Conservation (phyloP, 2,888 invertebrate species). For the Cerastis rubricosa region DNA sequence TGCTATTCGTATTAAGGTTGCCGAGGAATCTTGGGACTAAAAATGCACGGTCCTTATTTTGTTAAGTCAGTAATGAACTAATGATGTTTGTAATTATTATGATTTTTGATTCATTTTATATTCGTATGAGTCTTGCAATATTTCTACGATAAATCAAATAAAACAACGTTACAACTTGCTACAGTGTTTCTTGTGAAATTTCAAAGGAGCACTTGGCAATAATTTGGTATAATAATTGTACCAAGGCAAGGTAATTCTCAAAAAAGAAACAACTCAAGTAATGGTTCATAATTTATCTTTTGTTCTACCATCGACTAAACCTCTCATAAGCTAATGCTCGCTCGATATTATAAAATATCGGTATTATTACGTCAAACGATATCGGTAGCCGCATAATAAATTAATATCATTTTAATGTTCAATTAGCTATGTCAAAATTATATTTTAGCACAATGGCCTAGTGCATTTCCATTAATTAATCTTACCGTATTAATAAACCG, state of each 20-base stretch:
- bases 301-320: conserved; percentile 17
- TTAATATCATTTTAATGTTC: conserved; percentile 65
- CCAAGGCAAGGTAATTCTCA: background rate
- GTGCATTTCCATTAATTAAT: conserved; percentile 85
- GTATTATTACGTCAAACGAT: conserved; percentile 42
- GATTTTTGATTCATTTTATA: background rate
- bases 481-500: conserved; percentile 85
- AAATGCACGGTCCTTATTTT: conserved; percentile 7
- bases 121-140: background rate
- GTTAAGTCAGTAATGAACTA: conserved; percentile 8
- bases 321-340: conserved; percentile 4
- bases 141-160: background rate
- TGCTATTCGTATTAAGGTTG: conserved; percentile 25
- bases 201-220: background rate
- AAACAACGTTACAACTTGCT: background rate
- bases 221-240: background rate
- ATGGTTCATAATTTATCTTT: conserved; percentile 4
- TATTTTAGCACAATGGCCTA: conserved; percentile 66
- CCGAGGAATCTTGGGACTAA: conserved; percentile 1
- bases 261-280: background rate
- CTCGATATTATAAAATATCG: conserved; percentile 47
- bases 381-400: conserved; percentile 48
- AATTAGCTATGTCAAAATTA: conserved; percentile 68
- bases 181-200: background rate
- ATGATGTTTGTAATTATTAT: background rate